Conservation (phyloP, 1,140 invertebrate genomes). For the Drosophila equinoxialis region DNA sequence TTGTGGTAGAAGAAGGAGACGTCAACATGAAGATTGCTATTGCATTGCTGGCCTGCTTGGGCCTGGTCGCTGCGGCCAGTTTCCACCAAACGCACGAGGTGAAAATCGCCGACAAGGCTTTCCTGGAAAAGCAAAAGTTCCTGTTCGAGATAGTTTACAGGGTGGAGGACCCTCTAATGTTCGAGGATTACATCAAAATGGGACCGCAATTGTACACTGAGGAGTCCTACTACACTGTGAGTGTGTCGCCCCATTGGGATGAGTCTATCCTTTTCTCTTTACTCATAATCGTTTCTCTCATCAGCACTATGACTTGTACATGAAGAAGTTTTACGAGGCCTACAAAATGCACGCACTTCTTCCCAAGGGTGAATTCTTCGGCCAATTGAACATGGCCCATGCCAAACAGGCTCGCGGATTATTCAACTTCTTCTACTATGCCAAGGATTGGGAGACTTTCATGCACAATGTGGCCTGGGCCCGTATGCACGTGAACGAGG, state of each 20-base stretch:
- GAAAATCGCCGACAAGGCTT: constrained; percentile 63
- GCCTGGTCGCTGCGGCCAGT: constrained; percentile 63
- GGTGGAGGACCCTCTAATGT: constrained; percentile 64
- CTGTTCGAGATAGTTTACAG: constrained; percentile 72
- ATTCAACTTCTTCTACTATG: constrained; percentile 85
- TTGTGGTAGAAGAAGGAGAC: constrained; percentile 21
- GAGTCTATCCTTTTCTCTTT: not conserved
- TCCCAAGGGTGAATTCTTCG: constrained; percentile 80
- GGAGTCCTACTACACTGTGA: constrained; percentile 56
- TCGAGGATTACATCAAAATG: constrained; percentile 61
- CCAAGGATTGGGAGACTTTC: constrained; percentile 87
- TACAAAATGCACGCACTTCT: constrained; percentile 61
- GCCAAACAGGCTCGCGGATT: constrained; percentile 84
- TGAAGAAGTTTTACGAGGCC: constrained; percentile 70
- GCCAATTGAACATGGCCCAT: constrained; percentile 71
- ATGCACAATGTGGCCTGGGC: constrained; percentile 86
- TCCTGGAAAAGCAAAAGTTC: constrained; percentile 66
- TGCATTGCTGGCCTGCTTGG: constrained; percentile 69
- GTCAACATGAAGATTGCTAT: constrained; percentile 70
- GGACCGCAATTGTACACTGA: constrained; percentile 51
- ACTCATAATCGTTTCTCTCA: not conserved
- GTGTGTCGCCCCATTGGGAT: not conserved
- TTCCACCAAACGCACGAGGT: constrained; percentile 58
- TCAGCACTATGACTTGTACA: constrained; percentile 64
- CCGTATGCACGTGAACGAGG: constrained; percentile 85